Evolutionary conservation across 2,888 invertebrate species (phyloP), one percentile per base, ranked within the genome.

Genomic region (Callyntrura sp.): DNA sequence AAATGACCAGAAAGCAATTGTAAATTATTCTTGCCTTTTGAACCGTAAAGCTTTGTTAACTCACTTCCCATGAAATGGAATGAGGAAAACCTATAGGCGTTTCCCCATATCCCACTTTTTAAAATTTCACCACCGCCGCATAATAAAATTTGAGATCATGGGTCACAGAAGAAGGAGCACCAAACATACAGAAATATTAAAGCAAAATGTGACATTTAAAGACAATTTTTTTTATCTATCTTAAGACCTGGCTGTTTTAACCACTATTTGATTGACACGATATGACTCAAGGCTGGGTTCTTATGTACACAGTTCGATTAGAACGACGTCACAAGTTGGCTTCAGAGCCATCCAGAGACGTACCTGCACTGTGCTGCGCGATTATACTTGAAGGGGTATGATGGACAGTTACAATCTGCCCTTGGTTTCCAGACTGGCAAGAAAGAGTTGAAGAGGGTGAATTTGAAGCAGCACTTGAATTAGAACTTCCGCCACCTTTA

Each of bases 391-490:
- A 20, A 8, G 90, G 85, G 9, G 92, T 90, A 57, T 93, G 93
- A 85, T 92, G 93, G 12, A 92, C 92, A 0, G 92, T 92, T 35
- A 93, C 92, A n/a, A 93, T 91, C 65, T 92, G 92, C 92, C 92
- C 25, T 88, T 88, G 60, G 88, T 79, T 87, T 91, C 91, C 78
- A 83, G 90, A 87, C 62, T 86, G 88, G 23, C 90, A 90, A 57
- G 76, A 86, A 73, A 90, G 79, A 23, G 82, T 84, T 81, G 92
- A 85, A 48, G 90, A 70, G n/a, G 90, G 85, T 65, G 91, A 78
- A 57, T 88, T 83, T 43, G 86, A 88, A 35, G 91, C 89, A 25
- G 90, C 87, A 68, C 90, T 90, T 4, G 91, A 92, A 65, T 90
- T 92, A 8, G 85, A 91, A 20, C 90, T 91, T 68, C 91, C 90